Conservation (phyloP, 2,888 invertebrate species). For the Rotaria socialis region DNA sequence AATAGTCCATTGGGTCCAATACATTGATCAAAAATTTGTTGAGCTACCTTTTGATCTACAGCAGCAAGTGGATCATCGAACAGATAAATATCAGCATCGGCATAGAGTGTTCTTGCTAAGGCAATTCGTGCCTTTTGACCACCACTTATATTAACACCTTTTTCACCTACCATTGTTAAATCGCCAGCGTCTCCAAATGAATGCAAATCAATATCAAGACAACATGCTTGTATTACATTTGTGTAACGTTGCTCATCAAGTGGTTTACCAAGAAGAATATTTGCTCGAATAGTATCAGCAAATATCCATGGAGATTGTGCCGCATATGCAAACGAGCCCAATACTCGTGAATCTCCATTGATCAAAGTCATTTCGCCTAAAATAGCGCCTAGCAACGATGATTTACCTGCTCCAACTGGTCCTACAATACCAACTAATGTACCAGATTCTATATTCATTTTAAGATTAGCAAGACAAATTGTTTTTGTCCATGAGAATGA, state of each 20-base stretch:
- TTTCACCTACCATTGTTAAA: constrained; percentile 77
- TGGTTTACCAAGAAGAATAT: constrained; percentile 80
- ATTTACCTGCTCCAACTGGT: constrained; percentile 81
- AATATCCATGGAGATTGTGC: constrained; percentile 76
- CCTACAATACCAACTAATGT: constrained; percentile 74
- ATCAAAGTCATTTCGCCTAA: constrained; percentile 68
- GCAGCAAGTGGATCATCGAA: constrained; percentile 86
- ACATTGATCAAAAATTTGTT: constrained; percentile 59
- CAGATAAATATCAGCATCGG: constrained; percentile 75
- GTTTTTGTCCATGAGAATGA: constrained; percentile 2
- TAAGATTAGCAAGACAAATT: constrained; percentile 53
- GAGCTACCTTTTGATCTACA: constrained; percentile 82
- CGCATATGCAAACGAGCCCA: constrained; percentile 68
- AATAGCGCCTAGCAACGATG: constrained; percentile 63
- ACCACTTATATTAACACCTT: constrained; percentile 77
- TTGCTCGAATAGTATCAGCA: constrained; percentile 75
- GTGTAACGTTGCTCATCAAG: constrained; percentile 63
- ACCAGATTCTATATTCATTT: constrained; percentile 55
- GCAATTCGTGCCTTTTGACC: constrained; percentile 80
- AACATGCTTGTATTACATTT: constrained; percentile 66
- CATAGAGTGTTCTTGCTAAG: constrained; percentile 70
- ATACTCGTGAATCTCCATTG: constrained; percentile 65
- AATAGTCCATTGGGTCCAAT: constrained; percentile 64
- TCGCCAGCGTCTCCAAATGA: constrained; percentile 67
- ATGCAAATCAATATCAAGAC: constrained; percentile 61